Evolutionary conservation across 2,113 vertebrate species (phyloP).

Genomic region (Centropus bengalensis): DNA sequence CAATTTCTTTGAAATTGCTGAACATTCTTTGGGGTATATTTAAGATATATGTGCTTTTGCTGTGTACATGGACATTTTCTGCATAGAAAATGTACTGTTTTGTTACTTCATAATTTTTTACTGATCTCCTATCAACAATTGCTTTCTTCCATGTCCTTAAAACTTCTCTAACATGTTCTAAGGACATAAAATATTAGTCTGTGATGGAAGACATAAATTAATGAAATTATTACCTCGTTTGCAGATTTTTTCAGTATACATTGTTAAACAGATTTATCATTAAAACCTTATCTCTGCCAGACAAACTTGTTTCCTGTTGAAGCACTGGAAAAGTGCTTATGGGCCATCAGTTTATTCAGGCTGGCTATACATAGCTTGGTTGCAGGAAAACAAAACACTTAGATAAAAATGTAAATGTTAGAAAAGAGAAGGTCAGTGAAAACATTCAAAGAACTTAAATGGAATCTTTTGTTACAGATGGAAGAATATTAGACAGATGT

Average conservation of each 20-base stretch:
- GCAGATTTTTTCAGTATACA: neutral
- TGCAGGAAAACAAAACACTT: neutral
- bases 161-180: neutral
- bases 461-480: neutral
- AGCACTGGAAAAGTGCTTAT: neutral
- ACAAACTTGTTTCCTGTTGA: neutral
- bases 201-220: neutral
- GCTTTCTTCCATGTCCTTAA: neutral
- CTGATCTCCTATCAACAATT: neutral
- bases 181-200: neutral
- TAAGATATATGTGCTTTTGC: neutral
- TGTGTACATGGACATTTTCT: neutral
- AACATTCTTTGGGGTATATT: neutral
- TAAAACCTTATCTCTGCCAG: neutral
- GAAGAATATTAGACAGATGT: neutral
- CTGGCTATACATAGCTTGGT: neutral
- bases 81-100: neutral
- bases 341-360: neutral
- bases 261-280: neutral
- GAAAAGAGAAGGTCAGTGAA: neutral
- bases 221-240: neutral
- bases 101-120: neutral
- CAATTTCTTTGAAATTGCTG: neutral
- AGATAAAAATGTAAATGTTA: neutral
- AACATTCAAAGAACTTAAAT: neutral